A percentile compares a stretch with the other conserved stretches of the same genome.
Conservation (phyloP, 2,888 invertebrate genomes). For the Parnassius mnemosyne region DNA sequence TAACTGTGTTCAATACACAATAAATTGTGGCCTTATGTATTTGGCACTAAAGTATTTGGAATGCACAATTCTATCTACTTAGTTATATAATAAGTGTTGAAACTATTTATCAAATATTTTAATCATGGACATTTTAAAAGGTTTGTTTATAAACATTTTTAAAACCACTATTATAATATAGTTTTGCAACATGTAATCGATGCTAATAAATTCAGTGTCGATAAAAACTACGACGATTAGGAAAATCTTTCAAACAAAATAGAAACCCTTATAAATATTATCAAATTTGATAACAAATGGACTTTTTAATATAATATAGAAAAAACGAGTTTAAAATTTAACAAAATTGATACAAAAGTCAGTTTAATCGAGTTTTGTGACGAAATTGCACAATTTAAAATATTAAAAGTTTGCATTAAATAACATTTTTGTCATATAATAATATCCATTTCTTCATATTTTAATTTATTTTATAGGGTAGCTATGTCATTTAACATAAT, state of each 20-base stretch:
- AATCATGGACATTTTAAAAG: slow-evolving; percentile 24
- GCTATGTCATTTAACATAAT: background rate
- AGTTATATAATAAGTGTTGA: slow-evolving; percentile 48
- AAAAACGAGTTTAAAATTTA: slow-evolving; percentile 10
- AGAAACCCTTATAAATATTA: slow-evolving; percentile 8
- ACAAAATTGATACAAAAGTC: slow-evolving; percentile 1
- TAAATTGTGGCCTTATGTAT: slow-evolving; percentile 56
- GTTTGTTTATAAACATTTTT: slow-evolving; percentile 13
- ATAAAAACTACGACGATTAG: slow-evolving; percentile 16
- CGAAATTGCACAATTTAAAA: slow-evolving; percentile 4
- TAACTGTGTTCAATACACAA: slow-evolving; percentile 49
- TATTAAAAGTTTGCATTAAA: background rate
- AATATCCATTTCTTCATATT: background rate
- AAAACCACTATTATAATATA: slow-evolving; percentile 13
- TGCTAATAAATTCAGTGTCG: slow-evolving; percentile 21
- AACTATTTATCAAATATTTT: slow-evolving; percentile 38
- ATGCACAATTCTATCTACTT: slow-evolving; percentile 67
- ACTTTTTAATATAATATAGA: slow-evolving; percentile 5
- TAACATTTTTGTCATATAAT: background rate
- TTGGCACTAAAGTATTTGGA: slow-evolving; percentile 78
- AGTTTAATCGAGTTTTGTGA: slow-evolving; percentile 3
- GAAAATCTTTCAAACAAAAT: slow-evolving; percentile 9
- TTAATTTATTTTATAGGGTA: slow-evolving; percentile 2
- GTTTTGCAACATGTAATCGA: slow-evolving; percentile 14
- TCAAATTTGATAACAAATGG: slow-evolving; percentile 8